phyloP scores from a whole-genome alignment of 2,888 invertebrate genomes.

The Stictocephala bisonia region DNA sequence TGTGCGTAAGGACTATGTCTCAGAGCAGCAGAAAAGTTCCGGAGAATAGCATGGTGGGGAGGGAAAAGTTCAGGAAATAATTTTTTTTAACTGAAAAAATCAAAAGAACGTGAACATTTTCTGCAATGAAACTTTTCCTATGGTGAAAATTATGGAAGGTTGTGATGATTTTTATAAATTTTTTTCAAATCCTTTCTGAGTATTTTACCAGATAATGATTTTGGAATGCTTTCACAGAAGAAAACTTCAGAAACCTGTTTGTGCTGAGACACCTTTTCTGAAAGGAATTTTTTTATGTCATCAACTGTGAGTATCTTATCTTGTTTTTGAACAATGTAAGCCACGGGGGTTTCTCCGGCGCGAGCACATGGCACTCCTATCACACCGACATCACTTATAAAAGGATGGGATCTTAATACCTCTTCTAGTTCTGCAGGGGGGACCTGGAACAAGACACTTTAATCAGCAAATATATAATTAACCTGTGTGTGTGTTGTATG shows the following conservation, averaged over 20 bases:
- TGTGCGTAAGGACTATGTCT: no score
- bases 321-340: constrained; percentile 75
- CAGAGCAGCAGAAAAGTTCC: no score
- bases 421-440: constrained; percentile 88
- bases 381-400: constrained; percentile 84
- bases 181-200: constrained; percentile 75
- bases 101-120: no score
- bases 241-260: constrained; percentile 80
- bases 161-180: constrained; percentile 23
- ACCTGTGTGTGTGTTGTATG: no score
- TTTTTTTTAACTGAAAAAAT: no score
- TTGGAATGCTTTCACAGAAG: constrained; percentile 77
- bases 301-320: constrained; percentile 69
- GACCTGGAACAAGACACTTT: constrained; percentile 69
- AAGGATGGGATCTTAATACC: constrained; percentile 77
- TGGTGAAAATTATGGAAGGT: no score
- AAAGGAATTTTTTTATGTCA: constrained; percentile 66
- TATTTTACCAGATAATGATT: constrained; percentile 82
- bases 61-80: no score
- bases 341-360: constrained; percentile 80
- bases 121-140: no score
- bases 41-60: no score
- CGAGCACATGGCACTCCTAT: constrained; percentile 78
- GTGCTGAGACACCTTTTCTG: constrained; percentile 73
- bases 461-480: constrained; percentile 51